phyloP scores from a whole-genome alignment of 1,140 invertebrate genomes.

The Pseudomyrmex gracilis region DNA sequence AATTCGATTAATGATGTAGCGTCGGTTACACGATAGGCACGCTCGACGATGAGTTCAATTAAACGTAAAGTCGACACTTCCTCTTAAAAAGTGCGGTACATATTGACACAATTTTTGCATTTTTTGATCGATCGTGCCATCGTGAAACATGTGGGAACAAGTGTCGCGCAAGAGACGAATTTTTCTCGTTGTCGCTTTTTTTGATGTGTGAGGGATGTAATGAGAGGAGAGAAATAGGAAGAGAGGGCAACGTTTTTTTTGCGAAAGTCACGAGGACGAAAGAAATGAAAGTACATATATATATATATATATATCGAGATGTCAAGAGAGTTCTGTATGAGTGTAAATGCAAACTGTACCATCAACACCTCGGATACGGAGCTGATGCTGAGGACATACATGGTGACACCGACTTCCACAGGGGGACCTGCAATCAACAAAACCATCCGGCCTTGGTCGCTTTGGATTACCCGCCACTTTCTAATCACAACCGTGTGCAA shows the following conservation, averaged over 20 bases:
- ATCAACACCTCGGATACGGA: slow-evolving; percentile 99
- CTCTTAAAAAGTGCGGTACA: not conserved
- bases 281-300: slow-evolving; percentile 62
- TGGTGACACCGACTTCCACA: slow-evolving; percentile 98
- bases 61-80: slow-evolving; percentile 25
- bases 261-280: slow-evolving; percentile 22
- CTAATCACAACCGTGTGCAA: slow-evolving; percentile 64
- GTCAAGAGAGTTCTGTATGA: slow-evolving; percentile 77
- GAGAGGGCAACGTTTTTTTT: not conserved
- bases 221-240: not conserved
- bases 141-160: not conserved
- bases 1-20: slow-evolving; percentile 53
- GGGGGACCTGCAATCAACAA: slow-evolving; percentile 95
- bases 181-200: slow-evolving; percentile 37
- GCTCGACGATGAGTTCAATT: slow-evolving; percentile 54
- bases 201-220: slow-evolving; percentile 14
- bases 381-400: slow-evolving; percentile 99
- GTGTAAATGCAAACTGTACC: slow-evolving; percentile 89
- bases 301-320: slow-evolving; percentile 59
- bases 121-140: slow-evolving; percentile 37
- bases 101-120: slow-evolving; percentile 46
- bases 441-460: slow-evolving; percentile 84
- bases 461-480: slow-evolving; percentile 75
- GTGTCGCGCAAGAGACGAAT: slow-evolving; percentile 23
- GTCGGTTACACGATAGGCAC: slow-evolving; percentile 35